phyloP scores from a whole-genome alignment of 2,888 invertebrate species.

The Agelastica alni region DNA sequence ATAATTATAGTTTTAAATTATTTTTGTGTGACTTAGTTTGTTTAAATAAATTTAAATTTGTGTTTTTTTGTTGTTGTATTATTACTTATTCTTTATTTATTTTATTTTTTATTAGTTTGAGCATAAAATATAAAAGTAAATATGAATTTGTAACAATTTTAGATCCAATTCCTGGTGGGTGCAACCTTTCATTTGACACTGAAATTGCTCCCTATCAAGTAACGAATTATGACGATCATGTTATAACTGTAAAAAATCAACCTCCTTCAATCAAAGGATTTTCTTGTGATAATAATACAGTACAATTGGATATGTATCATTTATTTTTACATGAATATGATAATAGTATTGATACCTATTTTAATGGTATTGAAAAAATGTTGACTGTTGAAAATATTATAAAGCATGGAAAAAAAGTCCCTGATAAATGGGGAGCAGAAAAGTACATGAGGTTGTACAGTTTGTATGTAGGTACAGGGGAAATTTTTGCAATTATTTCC shows the following conservation, averaged over 20 bases:
- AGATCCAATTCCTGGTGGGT: slow-evolving; percentile 82
- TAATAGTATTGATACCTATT: slow-evolving; percentile 62
- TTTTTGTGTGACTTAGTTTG: too few species aligned
- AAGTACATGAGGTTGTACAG: slow-evolving; percentile 58
- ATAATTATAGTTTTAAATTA: too few species aligned
- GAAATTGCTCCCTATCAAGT: slow-evolving; percentile 66
- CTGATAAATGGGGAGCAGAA: slow-evolving; percentile 25
- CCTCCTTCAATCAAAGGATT: slow-evolving; percentile 56
- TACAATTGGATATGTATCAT: slow-evolving; percentile 64
- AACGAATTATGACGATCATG: slow-evolving; percentile 51
- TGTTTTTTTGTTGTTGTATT: too few species aligned
- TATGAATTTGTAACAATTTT: too few species aligned
- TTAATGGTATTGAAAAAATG: slow-evolving; percentile 65
- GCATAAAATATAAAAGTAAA: too few species aligned
- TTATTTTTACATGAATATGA: slow-evolving; percentile 65
- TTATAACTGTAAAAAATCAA: slow-evolving; percentile 62
- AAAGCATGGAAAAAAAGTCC: slow-evolving; percentile 61
- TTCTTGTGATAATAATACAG: slow-evolving; percentile 50
- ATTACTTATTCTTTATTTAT: too few species aligned
- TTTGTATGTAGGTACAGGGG: slow-evolving; percentile 66
- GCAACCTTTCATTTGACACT: slow-evolving; percentile 69
- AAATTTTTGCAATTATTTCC: slow-evolving; percentile 64
- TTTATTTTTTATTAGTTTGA: too few species aligned
- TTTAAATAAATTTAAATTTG: too few species aligned
- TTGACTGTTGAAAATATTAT: slow-evolving; percentile 62